phyloP scores from a whole-genome alignment of 2,888 invertebrate genomes.

The Ectemnius cavifrons region DNA sequence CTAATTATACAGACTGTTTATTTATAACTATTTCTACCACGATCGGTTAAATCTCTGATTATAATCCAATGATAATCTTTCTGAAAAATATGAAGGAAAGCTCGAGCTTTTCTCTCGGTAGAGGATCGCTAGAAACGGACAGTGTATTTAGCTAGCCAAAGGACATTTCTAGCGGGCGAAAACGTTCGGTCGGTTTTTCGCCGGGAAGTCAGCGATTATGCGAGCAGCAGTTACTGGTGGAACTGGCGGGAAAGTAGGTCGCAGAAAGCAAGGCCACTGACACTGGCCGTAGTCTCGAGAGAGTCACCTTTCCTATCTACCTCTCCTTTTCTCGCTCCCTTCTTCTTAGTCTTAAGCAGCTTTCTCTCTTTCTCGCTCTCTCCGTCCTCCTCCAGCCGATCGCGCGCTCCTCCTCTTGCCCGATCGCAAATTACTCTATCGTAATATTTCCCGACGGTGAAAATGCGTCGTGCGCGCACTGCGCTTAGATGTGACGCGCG shows the following conservation, averaged over 20 bases:
- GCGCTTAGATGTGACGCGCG: conserved; percentile 38
- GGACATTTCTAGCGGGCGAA: neutral
- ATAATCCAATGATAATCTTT: no score
- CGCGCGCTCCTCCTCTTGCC: conserved; percentile 13
- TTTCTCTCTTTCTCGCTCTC: conserved; percentile 26
- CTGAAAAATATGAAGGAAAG: no score
- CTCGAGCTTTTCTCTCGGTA: no score
- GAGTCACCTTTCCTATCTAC: conserved; percentile 37
- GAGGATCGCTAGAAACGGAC: no score
- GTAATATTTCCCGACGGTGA: conserved; percentile 59
- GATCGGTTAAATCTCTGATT: no score
- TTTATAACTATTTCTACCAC: no score
- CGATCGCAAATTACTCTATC: conserved; percentile 54
- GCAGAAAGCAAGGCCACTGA: conserved; percentile 78
- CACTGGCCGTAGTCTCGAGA: conserved; percentile 68
- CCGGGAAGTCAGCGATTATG: conserved; percentile 27
- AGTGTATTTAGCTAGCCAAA: no score
- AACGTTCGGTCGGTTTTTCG: conserved; percentile 31
- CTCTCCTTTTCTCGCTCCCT: conserved; percentile 44
- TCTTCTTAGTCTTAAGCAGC: conserved; percentile 11
- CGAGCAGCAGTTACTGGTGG: conserved; percentile 29
- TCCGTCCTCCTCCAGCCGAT: conserved; percentile 12
- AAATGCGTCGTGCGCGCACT: conserved; percentile 44
- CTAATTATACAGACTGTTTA: no score
- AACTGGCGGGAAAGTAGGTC: conserved; percentile 75